Percentiles rank a stretch among this genome's conserved stretches.
These are phyloP conservation scores for Helicoverpa armigera DNA, from an alignment of 1,140 invertebrate species.

Conservation along the genomic window DNA sequence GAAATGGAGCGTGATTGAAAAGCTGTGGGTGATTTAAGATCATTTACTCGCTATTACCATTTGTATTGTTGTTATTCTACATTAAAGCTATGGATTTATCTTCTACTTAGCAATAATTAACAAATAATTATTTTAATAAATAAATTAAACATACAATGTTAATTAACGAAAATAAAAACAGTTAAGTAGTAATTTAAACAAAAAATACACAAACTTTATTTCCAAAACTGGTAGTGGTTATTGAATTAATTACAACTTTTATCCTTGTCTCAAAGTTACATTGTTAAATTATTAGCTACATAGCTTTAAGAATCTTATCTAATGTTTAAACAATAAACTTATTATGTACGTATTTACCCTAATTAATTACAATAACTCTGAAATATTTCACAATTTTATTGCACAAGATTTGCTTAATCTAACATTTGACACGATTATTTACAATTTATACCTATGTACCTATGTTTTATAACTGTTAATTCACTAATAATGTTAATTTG, in stretches of 20 bases:
- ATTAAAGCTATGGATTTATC: conserved; percentile 29
- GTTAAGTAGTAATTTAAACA: too few species aligned
- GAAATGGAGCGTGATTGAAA: conserved; percentile 74
- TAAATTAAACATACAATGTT: background rate
- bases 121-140: background rate
- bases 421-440: background rate
- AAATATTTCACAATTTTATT: conserved; percentile 16
- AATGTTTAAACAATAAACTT: too few species aligned
- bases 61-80: conserved; percentile 26
- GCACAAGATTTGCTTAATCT: background rate
- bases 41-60: conserved; percentile 43
- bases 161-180: background rate
- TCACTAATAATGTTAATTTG: too few species aligned
- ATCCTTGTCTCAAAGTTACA: too few species aligned
- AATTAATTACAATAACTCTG: background rate
- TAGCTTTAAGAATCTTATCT: too few species aligned
- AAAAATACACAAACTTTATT: too few species aligned
- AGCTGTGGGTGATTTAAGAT: conserved; percentile 51
- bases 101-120: conserved; percentile 27
- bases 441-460: too few species aligned
- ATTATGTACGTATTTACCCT: background rate
- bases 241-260: too few species aligned
- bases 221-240: too few species aligned
- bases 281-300: too few species aligned
- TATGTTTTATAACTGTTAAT: too few species aligned